Conservation (phyloP, 1,140 invertebrate genomes). For the Drosophila varians region DNA sequence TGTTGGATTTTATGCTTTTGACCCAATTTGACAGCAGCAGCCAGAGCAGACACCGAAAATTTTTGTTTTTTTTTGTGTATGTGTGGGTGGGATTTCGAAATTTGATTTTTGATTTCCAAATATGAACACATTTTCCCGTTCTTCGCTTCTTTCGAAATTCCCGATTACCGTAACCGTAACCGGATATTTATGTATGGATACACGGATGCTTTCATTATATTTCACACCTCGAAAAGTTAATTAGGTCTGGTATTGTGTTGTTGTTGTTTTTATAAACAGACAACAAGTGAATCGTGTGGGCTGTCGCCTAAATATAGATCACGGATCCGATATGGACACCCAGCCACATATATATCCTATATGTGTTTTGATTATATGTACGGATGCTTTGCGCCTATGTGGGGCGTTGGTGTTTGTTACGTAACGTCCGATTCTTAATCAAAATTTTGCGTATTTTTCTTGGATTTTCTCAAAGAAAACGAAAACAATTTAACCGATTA, state of each 20-base stretch:
- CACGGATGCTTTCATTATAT: slow-evolving; percentile 27
- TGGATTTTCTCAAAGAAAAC: not conserved
- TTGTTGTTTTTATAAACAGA: slow-evolving; percentile 64
- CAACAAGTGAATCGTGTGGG: slow-evolving; percentile 77
- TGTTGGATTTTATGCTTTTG: slow-evolving; percentile 42
- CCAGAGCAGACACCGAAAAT: slow-evolving; percentile 16
- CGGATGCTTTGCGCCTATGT: slow-evolving; percentile 36
- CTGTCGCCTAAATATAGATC: slow-evolving; percentile 80
- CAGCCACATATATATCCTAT: slow-evolving; percentile 12
- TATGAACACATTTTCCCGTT: slow-evolving; percentile 57
- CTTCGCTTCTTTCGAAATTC: slow-evolving; percentile 39
- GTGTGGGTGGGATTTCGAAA: slow-evolving; percentile 32
- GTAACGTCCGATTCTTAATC: slow-evolving; percentile 60
- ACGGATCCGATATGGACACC: slow-evolving; percentile 54
- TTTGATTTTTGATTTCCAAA: slow-evolving; percentile 50
- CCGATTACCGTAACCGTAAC: slow-evolving; percentile 68
- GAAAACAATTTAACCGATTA: slow-evolving; percentile 31
- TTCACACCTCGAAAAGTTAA: slow-evolving; percentile 60
- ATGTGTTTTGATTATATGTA: slow-evolving; percentile 13
- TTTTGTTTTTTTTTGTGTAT: slow-evolving; percentile 16
- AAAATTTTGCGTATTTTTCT: slow-evolving; percentile 26
- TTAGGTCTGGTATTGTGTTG: slow-evolving; percentile 50
- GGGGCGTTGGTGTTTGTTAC: slow-evolving; percentile 74
- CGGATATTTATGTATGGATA: slow-evolving; percentile 61
- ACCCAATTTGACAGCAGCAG: slow-evolving; percentile 60